Evolutionary conservation across 2,113 vertebrate species (phyloP).

Genomic region (Calyptommatus sinebrachiatus): DNA sequence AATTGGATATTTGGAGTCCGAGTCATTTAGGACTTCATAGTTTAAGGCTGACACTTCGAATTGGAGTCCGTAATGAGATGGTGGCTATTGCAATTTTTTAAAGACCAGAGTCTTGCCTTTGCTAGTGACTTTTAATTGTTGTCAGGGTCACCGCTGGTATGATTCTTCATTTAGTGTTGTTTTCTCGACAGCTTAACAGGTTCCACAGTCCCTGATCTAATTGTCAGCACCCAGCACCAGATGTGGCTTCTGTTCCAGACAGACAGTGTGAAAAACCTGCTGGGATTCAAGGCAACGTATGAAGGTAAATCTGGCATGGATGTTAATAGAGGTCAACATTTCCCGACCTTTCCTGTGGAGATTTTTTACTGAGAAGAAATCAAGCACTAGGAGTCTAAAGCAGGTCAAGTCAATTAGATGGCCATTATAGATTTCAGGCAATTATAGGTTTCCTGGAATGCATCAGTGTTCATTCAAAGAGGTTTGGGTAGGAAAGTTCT

Average conservation of each 20-base stretch:
- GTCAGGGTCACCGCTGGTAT: neutral
- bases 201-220: conserved; percentile 90
- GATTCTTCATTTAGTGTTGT: neutral
- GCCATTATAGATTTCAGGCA: neutral
- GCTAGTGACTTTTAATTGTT: neutral
- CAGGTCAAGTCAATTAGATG: neutral
- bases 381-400: neutral
- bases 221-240: conserved; percentile 96
- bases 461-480: neutral
- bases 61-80: no score
- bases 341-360: neutral
- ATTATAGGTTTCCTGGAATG: neutral
- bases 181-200: conserved; percentile 84
- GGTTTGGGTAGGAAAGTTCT: neutral
- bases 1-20: no score
- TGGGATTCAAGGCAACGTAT: conserved; percentile 94
- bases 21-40: no score
- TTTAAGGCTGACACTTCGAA: no score
- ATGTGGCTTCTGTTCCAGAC: conserved; percentile 99
- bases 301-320: conserved; percentile 77
- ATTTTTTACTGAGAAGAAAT: neutral
- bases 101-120: no score
- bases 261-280: conserved; percentile 89
- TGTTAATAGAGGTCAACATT: neutral
- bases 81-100: neutral